Evolutionary conservation across 2,888 invertebrate species (phyloP).

Genomic region (Aleiodes testaceus): DNA sequence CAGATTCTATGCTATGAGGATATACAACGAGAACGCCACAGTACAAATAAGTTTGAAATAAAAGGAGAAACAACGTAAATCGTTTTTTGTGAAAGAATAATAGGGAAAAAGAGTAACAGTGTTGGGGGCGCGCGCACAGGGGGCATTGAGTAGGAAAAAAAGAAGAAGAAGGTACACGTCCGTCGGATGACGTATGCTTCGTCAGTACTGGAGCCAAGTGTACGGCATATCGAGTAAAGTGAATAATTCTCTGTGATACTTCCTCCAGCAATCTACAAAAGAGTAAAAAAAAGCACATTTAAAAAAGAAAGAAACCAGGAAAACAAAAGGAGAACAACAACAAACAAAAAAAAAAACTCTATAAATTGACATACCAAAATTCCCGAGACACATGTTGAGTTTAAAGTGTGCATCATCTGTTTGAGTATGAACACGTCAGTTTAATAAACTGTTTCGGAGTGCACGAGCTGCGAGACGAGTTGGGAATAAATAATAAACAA

Average conservation of each 20-base stretch:
- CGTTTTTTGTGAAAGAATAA: constrained; percentile 9
- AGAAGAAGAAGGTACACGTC: background rate
- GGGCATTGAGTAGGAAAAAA: background rate
- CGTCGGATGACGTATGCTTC: constrained; percentile 22
- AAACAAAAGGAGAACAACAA: too few relatives aligned
- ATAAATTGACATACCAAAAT: background rate
- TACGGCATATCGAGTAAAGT: constrained; percentile 20
- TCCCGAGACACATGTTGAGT: constrained; percentile 11
- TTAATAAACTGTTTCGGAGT: constrained; percentile 13
- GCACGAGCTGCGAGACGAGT: background rate
- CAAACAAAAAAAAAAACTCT: background rate
- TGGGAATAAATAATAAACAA: constrained; percentile 9
- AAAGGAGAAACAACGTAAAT: background rate
- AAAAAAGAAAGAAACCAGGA: too few relatives aligned
- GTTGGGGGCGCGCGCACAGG: too few relatives aligned
- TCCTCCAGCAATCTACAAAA: background rate
- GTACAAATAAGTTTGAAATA: constrained; percentile 16
- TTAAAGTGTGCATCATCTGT: constrained; percentile 3
- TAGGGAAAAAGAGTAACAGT: background rate
- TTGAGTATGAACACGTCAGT: constrained; percentile 20
- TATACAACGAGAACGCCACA: constrained; percentile 15
- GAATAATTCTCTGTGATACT: constrained; percentile 28
- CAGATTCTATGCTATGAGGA: background rate
- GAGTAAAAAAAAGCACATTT: background rate
- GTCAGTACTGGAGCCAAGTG: constrained; percentile 18